phyloP scores from a whole-genome alignment of 2,888 invertebrate genomes.

The Sclerodermus sp. region DNA sequence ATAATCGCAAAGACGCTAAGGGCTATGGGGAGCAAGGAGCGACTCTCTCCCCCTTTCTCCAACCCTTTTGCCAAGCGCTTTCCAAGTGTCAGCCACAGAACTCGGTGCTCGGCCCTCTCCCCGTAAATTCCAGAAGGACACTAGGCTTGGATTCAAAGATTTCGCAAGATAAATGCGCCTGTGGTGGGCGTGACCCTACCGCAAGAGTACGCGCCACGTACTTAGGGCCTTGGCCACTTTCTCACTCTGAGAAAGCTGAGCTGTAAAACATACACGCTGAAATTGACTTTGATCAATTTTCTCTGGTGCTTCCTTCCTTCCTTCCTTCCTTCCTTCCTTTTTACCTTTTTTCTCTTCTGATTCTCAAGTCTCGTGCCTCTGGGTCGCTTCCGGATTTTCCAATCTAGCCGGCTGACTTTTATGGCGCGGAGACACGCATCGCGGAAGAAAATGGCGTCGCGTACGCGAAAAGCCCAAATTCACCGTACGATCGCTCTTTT shows the following conservation, averaged over 20 bases:
- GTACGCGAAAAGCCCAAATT: constrained; percentile 13
- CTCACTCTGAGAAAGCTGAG: too few species aligned
- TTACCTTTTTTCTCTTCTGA: background rate
- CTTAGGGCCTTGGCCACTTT: too few species aligned
- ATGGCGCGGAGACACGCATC: constrained; percentile 22
- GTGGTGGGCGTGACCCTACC: constrained; percentile 23
- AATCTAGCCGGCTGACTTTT: constrained; percentile 15
- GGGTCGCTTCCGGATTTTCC: constrained; percentile 6
- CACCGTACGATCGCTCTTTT: constrained; percentile 5
- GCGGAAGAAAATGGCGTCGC: constrained; percentile 17
- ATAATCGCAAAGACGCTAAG: too few species aligned
- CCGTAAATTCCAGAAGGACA: constrained; percentile 23
- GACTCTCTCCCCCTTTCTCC: too few species aligned
- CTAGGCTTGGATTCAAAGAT: constrained; percentile 13
- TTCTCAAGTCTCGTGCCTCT: background rate
- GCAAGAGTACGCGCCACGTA: too few species aligned
- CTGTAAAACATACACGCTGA: too few species aligned
- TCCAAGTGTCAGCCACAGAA: constrained; percentile 24
- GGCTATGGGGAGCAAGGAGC: too few species aligned
- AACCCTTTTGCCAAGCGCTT: constrained; percentile 8
- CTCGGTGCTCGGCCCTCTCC: constrained; percentile 8
- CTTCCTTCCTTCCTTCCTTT: too few species aligned
- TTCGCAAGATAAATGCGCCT: constrained; percentile 19
- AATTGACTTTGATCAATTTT: too few species aligned
- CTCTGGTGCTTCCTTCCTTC: too few species aligned